Evolutionary conservation across 2,113 vertebrate genomes (phyloP), one percentile per base, ranked within the genome.

Genomic region (Boleophthalmus pectinirostris): DNA sequence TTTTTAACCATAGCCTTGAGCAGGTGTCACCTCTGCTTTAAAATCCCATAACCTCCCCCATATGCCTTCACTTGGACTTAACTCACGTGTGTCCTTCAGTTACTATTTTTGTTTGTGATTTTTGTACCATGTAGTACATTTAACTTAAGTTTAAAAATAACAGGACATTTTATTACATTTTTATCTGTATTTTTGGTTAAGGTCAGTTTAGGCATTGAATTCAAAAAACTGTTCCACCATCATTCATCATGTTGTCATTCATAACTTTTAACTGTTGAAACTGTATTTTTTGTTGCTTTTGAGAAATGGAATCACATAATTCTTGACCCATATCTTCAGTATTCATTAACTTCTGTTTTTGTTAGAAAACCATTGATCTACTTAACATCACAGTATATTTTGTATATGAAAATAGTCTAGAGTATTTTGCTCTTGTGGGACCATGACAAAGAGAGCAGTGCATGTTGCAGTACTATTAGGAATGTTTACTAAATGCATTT

Each of bases 1-100:
- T 68, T 43, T 58, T 54, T 38, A 12, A 56, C 7, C 11, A 64
- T 77, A 75, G 80, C 86, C 82, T 87, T 33, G 33, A 77, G 72
- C 77, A 70, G 70, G 66, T 87, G 78, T 75, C 69, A 68, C 70
- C 61, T 58, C n/a, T 5, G 46, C 66, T 76, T 72, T 70, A 16
- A 64, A 69, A n/a, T 73, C 69, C 69, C 66, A 56, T 74, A 70
- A 51, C 25, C 4, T 54, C 35, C 69, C 7, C 66, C 25, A 15
- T 73, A 69, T 78, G 87, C 85, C 89, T 90, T 85, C 58, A 51
- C 70, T 63, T 20, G 53, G 21, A 21, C 69, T 68, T 65, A 7
- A n/a, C 68, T 77, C 54, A 0, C 20, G 21, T 47, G 76, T 87
- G 86, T 46, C 78, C 81, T 76, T 76, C 65, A 8, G 1, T 38